Evolutionary conservation across 2,888 invertebrate species (phyloP), one percentile per base, ranked within the genome.

Genomic region (Nezara viridula): DNA sequence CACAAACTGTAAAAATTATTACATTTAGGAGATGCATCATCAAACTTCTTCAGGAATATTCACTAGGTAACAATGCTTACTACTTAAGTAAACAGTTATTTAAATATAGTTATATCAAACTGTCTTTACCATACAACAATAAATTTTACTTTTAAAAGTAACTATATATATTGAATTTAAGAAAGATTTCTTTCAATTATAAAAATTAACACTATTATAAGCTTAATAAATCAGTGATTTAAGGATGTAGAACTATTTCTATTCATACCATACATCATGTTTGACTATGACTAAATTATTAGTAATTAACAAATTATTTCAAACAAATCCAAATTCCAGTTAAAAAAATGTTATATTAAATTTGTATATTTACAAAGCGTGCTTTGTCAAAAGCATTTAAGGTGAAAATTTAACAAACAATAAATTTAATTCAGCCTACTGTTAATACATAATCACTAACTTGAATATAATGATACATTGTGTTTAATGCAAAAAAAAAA

Each of bases 71-170:
- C 81, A 81, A n/a, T 81, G 81, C 81, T 81, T 44, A 81, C 44
- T 81, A 81, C 44, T 40, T 81, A 81, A 24, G 81, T 81, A 81
- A 81, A 81, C 81, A 81, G 81, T n/a, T 40, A 47, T 81, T 44
- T 81, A 44, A 81, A 44, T 81, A n/a, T 47, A 44, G 44, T 16
- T 21, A 44, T 44, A 81, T 81, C 4, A 47, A n/a, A 81, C n/a
- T 81, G n/a, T 12, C 37, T 81, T 81, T 81, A 47, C 81, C n/a
- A 44, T n/a, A 44, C 3, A 81, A 81, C 37, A 47, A 44, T 44
- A n/a, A 44, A 44, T 44, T 81, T 81, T 24, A 40, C 40, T 24
- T 24, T 77, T 77, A 40, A 77, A 24, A 77, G 2, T 44, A 44
- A 44, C n/a, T 81, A 47, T 40, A 44, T 19, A 73, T 73, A 73